These are phyloP conservation scores for Triops cancriformis DNA, from an alignment of 1,140 invertebrate species.

Conservation along the genomic window DNA sequence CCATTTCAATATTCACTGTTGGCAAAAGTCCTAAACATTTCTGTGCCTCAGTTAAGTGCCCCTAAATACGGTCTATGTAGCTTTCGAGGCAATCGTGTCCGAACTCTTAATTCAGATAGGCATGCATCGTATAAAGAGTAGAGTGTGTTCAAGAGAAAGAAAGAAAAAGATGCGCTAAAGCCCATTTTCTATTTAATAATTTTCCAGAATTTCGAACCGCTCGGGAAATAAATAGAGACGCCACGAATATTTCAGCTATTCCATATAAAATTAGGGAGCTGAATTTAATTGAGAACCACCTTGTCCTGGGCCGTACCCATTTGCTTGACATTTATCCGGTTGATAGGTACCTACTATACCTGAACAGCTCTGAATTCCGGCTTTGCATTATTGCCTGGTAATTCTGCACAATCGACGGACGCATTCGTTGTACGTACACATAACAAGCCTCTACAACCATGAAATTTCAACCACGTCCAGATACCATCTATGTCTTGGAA, in stretches of 20 bases:
- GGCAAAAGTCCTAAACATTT: no score
- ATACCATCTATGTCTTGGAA: slow-evolving; percentile 51
- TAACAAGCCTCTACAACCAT: slow-evolving; percentile 23
- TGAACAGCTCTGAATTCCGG: slow-evolving; percentile 46
- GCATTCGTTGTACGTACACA: neutral
- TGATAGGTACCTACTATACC: slow-evolving; percentile 41
- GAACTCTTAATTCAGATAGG: no score
- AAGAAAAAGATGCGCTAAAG: no score
- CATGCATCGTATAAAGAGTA: no score
- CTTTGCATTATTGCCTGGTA: slow-evolving; percentile 50
- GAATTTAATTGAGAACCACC: slow-evolving; percentile 77
- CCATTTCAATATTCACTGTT: no score
- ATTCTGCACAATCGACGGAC: slow-evolving; percentile 35
- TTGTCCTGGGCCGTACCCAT: slow-evolving; percentile 48
- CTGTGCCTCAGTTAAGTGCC: no score
- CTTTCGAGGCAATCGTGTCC: no score
- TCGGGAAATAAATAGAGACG: slow-evolving; percentile 42
- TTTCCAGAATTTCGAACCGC: no score
- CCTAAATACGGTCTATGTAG: no score
- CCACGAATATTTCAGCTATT: slow-evolving; percentile 45
- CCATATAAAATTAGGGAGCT: slow-evolving; percentile 59
- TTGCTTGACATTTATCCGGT: slow-evolving; percentile 40
- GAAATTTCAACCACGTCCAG: slow-evolving; percentile 23
- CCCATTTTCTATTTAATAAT: no score
- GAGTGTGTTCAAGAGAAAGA: no score